Percentiles rank a stretch among this genome's conserved stretches.
phyloP scores from a whole-genome alignment of 1,140 invertebrate species.

The Zophobas atratus region DNA sequence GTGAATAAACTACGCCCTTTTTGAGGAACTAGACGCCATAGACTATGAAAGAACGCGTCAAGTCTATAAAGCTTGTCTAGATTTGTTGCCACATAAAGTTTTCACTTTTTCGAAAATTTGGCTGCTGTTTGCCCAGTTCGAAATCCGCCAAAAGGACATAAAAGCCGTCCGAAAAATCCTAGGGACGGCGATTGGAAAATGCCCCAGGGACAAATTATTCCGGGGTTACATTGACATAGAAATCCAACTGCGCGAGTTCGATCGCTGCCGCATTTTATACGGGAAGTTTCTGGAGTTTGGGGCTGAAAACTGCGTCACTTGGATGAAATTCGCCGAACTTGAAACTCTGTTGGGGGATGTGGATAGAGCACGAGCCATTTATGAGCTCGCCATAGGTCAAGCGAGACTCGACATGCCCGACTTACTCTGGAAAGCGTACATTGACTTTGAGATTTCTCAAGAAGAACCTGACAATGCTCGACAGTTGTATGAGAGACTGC shows the following conservation, averaged over 20 bases:
- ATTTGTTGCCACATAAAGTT: constrained; percentile 95
- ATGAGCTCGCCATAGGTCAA: constrained; percentile 94
- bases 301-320: constrained; percentile 97
- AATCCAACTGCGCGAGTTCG: constrained; percentile 98
- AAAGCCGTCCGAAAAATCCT: constrained; percentile 90
- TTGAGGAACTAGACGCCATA: constrained; percentile 95
- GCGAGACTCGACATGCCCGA: constrained; percentile 98
- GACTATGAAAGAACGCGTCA: constrained; percentile 92
- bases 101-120: constrained; percentile 99
- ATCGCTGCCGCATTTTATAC: constrained; percentile 93
- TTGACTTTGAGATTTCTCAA: constrained; percentile 98
- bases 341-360: constrained; percentile 96
- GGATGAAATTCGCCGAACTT: constrained; percentile 99
- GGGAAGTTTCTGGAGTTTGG: constrained; percentile 98
- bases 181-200: constrained; percentile 94
- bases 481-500: constrained; percentile 92
- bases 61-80: constrained; percentile 93
- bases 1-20: constrained; percentile 99
- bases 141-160: constrained; percentile 96
- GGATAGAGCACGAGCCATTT: constrained; percentile 94
- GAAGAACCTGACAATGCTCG: constrained; percentile 92
- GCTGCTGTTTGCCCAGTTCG: constrained; percentile 97
- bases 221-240: constrained; percentile 98
- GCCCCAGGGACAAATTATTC: constrained; percentile 98
- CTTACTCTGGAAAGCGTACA: constrained; percentile 98